These are phyloP conservation scores for Drosophila neocordata DNA, from an alignment of 1,140 invertebrate species.

Conservation along the genomic window DNA sequence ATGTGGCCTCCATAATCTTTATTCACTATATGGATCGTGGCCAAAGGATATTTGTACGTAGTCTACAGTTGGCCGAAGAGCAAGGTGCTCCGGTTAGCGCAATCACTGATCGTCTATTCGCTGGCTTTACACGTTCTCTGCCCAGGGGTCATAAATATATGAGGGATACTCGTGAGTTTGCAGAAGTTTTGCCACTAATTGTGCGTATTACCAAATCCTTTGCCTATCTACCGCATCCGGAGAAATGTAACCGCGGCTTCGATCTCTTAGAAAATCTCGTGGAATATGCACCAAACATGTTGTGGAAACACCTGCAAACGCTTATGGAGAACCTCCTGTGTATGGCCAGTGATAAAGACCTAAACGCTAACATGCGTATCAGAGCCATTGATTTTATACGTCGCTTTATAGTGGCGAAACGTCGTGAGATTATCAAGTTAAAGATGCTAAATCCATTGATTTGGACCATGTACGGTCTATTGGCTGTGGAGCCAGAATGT, in stretches of 20 bases:
- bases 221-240: constrained; percentile 3
- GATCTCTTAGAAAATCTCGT: constrained; percentile 16
- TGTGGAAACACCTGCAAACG: constrained; percentile 12
- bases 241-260: constrained; percentile 10
- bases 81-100: background rate
- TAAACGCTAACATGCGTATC: constrained; percentile 11
- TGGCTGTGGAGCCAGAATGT: constrained; percentile 8
- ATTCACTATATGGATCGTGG: constrained; percentile 6
- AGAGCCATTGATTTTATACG: background rate
- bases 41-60: constrained; percentile 14
- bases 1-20: background rate
- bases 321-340: constrained; percentile 18
- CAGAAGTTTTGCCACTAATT: background rate
- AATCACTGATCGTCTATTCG: constrained; percentile 19
- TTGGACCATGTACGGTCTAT: background rate
- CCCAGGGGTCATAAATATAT: background rate
- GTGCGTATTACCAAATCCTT: constrained; percentile 8
- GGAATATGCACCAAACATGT: constrained; percentile 20
- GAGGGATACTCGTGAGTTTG: background rate
- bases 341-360: background rate
- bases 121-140: constrained; percentile 4
- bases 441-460: constrained; percentile 38
- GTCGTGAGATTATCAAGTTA: constrained; percentile 17
- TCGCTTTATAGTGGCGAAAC: background rate
- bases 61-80: constrained; percentile 9